Conservation (phyloP, 2,888 invertebrate genomes). For the Epinotia demarniana region DNA sequence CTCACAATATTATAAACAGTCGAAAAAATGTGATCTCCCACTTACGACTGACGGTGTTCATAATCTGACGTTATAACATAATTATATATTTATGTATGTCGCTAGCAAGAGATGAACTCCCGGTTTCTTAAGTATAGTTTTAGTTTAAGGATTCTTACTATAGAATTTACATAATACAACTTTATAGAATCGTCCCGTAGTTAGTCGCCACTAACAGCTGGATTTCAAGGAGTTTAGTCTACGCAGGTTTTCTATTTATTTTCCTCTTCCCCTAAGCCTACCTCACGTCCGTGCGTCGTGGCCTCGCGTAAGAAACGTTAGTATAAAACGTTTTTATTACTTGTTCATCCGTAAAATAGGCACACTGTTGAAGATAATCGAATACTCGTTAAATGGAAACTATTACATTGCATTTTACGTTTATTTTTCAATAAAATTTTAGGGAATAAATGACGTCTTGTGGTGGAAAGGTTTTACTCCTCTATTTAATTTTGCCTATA, state of each 20-base stretch:
- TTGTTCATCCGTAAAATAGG: conserved; percentile 14
- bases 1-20: too few relatives aligned
- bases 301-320: not conserved
- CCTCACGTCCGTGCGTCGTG: not conserved
- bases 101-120: too few relatives aligned
- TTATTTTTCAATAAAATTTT: not conserved
- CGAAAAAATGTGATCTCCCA: too few relatives aligned
- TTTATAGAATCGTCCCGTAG: not conserved
- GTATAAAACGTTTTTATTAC: not conserved
- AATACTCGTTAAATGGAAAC: not conserved
- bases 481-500: not conserved
- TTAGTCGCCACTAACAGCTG: not conserved
- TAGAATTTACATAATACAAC: not conserved
- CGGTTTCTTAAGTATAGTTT: not conserved
- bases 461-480: not conserved
- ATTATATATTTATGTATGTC: too few relatives aligned
- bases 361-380: not conserved
- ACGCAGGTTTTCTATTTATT: conserved; percentile 18
- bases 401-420: not conserved
- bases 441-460: not conserved
- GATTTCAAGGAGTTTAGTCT: conserved; percentile 21
- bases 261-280: conserved; percentile 29
- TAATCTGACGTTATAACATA: too few relatives aligned
- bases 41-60: too few relatives aligned
- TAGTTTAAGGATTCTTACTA: not conserved